Conservation (phyloP, 2,888 invertebrate species). For the Siphonodentalium dalli region DNA sequence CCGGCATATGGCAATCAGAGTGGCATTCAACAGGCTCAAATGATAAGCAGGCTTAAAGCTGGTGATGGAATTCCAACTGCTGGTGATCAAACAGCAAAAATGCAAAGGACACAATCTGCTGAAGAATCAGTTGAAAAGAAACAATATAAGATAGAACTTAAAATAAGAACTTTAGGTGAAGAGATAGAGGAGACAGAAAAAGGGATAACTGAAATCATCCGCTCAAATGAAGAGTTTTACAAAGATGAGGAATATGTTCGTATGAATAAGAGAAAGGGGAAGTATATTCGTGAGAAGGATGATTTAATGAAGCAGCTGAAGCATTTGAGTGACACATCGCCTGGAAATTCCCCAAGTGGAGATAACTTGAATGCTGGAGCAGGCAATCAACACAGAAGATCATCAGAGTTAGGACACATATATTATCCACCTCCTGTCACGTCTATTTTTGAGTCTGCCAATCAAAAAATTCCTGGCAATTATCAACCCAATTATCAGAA, state of each 20-base stretch:
- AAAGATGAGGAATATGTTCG: constrained; percentile 36
- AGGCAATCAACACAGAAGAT: too few species aligned
- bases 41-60: too few species aligned
- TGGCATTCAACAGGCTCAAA: too few species aligned
- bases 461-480: background rate
- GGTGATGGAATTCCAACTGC: too few species aligned
- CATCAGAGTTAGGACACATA: too few species aligned
- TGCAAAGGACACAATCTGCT: too few species aligned
- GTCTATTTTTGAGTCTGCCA: background rate
- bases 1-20: too few species aligned
- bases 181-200: constrained; percentile 37
- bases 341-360: background rate
- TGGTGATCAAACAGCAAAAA: too few species aligned
- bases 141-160: constrained; percentile 34
- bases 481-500: background rate
- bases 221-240: constrained; percentile 37
- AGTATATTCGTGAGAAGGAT: constrained; percentile 35
- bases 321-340: constrained; percentile 28
- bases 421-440: constrained; percentile 13
- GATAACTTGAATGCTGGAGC: background rate
- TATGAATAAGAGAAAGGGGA: constrained; percentile 36
- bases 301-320: constrained; percentile 32
- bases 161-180: constrained; percentile 32
- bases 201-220: constrained; percentile 34
- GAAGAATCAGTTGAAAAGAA: constrained; percentile 38